phyloP scores from a whole-genome alignment of 2,888 invertebrate genomes.

The Caenorhabditis sp. region DNA sequence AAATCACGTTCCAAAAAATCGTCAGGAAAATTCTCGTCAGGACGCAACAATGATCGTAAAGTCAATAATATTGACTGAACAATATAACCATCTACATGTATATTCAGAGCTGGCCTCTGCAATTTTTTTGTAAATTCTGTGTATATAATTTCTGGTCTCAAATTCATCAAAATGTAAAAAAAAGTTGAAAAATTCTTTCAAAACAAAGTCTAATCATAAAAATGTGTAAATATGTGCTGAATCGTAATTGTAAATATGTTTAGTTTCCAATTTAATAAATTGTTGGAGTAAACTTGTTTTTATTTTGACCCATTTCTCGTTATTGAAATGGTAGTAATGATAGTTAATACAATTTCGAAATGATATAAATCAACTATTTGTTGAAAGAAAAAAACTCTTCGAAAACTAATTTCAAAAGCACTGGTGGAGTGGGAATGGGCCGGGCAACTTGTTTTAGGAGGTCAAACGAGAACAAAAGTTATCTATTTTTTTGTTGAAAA shows the following conservation, averaged over 20 bases:
- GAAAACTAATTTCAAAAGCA: too few species aligned
- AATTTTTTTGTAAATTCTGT: not conserved
- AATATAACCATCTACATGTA: not conserved
- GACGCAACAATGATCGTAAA: constrained; percentile 25
- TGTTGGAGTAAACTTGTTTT: not conserved
- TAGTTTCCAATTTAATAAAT: not conserved
- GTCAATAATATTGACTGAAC: constrained; percentile 9
- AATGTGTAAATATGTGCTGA: not conserved
- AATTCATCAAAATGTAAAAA: not conserved
- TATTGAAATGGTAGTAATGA: too few species aligned
- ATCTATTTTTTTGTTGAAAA: too few species aligned
- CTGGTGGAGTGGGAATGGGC: too few species aligned
- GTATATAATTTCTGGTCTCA: constrained; percentile 1
- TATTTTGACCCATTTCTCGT: too few species aligned
- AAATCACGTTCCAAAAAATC: constrained; percentile 22
- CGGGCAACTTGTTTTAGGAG: too few species aligned
- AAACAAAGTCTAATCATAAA: not conserved
- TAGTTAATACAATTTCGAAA: too few species aligned
- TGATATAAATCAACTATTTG: too few species aligned
- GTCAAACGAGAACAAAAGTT: too few species aligned
- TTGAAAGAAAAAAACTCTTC: too few species aligned
- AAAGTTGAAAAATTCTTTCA: not conserved
- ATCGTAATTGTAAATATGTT: not conserved
- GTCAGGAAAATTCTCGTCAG: constrained; percentile 13
- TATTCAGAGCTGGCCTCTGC: not conserved